These are phyloP conservation scores for Larimichthys crocea DNA, from an alignment of 2,113 vertebrate genomes.

Conservation along the genomic window DNA sequence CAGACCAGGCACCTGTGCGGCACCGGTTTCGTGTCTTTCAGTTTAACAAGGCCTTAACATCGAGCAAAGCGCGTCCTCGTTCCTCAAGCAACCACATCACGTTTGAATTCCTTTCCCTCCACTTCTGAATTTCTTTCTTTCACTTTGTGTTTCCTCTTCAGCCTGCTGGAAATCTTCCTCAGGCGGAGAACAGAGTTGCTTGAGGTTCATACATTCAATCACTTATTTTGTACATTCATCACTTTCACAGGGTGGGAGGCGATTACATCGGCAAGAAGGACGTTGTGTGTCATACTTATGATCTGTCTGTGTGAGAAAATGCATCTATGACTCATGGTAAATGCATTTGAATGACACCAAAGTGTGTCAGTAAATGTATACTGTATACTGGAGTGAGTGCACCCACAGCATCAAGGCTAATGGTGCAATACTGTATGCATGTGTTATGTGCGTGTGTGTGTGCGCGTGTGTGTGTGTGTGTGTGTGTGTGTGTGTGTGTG, in stretches of 20 bases:
- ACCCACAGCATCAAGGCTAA: conserved; percentile 20
- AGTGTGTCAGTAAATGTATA: conserved; percentile 18
- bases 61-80: conserved; percentile 8
- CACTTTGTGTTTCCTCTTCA: conserved; percentile 11
- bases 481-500: neutral
- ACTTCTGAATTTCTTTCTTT: neutral
- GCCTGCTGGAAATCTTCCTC: conserved; percentile 4
- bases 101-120: neutral
- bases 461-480: neutral
- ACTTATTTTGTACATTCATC: conserved; percentile 70
- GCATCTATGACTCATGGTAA: conserved; percentile 33
- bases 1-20: conserved; percentile 12
- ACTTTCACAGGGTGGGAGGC: conserved; percentile 45
- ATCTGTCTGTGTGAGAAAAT: conserved; percentile 15
- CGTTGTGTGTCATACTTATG: conserved; percentile 30
- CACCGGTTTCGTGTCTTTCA: conserved; percentile 16
- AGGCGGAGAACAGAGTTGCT: conserved; percentile 7
- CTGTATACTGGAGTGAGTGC: conserved; percentile 4
- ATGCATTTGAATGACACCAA: conserved; percentile 35
- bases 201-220: conserved; percentile 68
- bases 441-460: neutral
- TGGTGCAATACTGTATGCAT: neutral
- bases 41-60: conserved; percentile 24
- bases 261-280: conserved; percentile 20
- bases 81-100: conserved; percentile 14